Percentiles rank a stretch among this genome's conserved stretches.
phyloP scores from a whole-genome alignment of 2,888 invertebrate genomes.

The Xestia rhomboidea region DNA sequence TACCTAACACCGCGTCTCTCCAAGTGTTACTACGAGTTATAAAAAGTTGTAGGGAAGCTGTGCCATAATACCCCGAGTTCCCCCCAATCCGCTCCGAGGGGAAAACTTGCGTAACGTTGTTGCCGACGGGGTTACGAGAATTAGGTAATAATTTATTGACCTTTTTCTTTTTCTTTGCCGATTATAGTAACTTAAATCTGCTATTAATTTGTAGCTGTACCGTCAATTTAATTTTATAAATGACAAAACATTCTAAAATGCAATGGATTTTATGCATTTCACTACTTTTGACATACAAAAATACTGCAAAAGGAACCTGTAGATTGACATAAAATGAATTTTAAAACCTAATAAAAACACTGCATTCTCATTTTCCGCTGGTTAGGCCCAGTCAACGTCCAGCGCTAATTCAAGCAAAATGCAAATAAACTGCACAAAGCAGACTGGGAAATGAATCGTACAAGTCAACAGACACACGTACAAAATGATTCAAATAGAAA shows the following conservation, averaged over 20 bases:
- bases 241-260: background rate
- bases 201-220: conserved; percentile 8
- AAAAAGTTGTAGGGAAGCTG: conserved; percentile 79
- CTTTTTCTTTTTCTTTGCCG: conserved; percentile 64
- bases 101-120: conserved; percentile 73
- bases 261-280: too few species aligned
- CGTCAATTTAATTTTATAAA: too few species aligned
- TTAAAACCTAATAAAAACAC: conserved; percentile 35
- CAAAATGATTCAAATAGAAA: conserved; percentile 35
- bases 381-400: conserved; percentile 31
- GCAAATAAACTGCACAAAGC: conserved; percentile 37
- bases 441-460: conserved; percentile 36
- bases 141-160: conserved; percentile 84
- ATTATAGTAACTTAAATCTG: conserved; percentile 40
- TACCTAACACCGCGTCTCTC: conserved; percentile 73
- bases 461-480: conserved; percentile 29
- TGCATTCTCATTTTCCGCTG: conserved; percentile 36
- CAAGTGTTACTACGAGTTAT: conserved; percentile 74
- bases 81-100: conserved; percentile 68
- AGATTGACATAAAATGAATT: conserved; percentile 20
- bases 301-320: background rate
- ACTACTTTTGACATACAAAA: background rate
- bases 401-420: conserved; percentile 11
- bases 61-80: conserved; percentile 72
- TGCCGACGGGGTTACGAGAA: conserved; percentile 76